Percentiles rank a stretch among this genome's conserved stretches.
These are phyloP conservation scores for Apteryx owenii DNA, from an alignment of 2,113 vertebrate genomes.

Conservation along the genomic window DNA sequence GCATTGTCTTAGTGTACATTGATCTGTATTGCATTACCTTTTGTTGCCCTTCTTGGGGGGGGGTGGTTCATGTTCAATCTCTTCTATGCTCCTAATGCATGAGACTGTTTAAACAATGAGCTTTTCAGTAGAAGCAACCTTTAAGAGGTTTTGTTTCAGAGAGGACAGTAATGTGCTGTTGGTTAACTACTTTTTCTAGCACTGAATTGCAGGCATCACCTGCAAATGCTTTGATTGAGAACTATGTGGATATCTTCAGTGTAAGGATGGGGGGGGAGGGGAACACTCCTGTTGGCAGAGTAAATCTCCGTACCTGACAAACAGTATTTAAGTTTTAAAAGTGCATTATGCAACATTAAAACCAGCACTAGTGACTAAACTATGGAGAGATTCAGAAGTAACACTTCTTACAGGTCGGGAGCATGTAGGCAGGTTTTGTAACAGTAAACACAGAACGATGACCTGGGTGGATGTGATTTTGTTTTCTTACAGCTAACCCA, in stretches of 20 bases:
- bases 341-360: neutral
- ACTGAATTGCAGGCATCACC: neutral
- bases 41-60: neutral
- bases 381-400: neutral
- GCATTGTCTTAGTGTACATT: neutral
- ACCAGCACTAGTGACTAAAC: neutral
- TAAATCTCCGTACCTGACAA: neutral
- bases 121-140: neutral
- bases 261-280: neutral
- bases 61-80: neutral
- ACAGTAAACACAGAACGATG: neutral
- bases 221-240: neutral
- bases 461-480: neutral
- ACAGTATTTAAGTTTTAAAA: neutral
- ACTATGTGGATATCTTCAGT: constrained; percentile 23
- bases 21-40: neutral
- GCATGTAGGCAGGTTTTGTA: neutral
- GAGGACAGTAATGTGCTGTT: neutral
- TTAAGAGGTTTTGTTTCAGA: neutral
- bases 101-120: neutral
- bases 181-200: neutral
- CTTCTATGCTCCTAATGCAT: neutral
- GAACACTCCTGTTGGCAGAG: neutral
- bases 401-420: neutral
- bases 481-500: neutral